phyloP scores from a whole-genome alignment of 1,140 invertebrate species.

The Drosophila repleta region DNA sequence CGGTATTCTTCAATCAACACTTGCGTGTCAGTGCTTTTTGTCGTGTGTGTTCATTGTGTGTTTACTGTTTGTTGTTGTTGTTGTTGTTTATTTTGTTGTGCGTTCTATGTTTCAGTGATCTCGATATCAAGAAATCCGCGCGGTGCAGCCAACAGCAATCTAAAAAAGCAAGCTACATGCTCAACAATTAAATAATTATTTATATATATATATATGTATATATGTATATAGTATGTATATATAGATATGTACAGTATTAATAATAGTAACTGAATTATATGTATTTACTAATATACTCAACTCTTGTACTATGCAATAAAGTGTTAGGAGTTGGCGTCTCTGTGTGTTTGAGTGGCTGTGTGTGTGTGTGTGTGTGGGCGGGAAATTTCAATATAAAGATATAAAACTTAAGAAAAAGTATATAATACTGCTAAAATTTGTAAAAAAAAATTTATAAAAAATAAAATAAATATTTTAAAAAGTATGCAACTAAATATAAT shows the following conservation, averaged over 20 bases:
- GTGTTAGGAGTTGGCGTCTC: conserved; percentile 3
- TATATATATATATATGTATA: not conserved
- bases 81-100: not conserved
- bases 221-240: not conserved
- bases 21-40: conserved; percentile 13
- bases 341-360: conserved; percentile 4
- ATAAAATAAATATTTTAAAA: too few relatives aligned
- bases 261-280: not conserved
- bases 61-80: not conserved
- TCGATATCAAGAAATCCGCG: conserved; percentile 21
- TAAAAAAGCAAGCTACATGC: conserved; percentile 64
- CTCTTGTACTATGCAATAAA: conserved; percentile 17
- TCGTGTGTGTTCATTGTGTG: conserved; percentile 10
- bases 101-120: conserved; percentile 14
- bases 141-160: conserved; percentile 65
- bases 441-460: too few relatives aligned
- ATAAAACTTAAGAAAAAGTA: too few relatives aligned
- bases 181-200: conserved; percentile 25
- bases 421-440: too few relatives aligned
- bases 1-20: conserved; percentile 4
- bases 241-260: not conserved
- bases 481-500: too few relatives aligned
- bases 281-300: conserved; percentile 1
- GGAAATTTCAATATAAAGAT: not conserved
- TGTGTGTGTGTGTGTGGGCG: not conserved